phyloP scores from a whole-genome alignment of 1,140 invertebrate species.

The Bombus polaris region DNA sequence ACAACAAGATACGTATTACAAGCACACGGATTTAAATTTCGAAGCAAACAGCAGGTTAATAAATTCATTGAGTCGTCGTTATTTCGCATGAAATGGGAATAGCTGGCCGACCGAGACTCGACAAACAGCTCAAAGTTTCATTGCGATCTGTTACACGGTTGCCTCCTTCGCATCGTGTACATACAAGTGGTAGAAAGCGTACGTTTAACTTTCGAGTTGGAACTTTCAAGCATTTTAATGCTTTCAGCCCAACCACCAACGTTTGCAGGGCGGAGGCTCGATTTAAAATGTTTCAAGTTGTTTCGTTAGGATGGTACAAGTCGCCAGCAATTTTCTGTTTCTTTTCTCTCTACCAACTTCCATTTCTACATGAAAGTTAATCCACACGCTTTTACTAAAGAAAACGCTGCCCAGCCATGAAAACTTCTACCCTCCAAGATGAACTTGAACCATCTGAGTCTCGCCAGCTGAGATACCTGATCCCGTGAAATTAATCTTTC shows the following conservation, averaged over 20 bases:
- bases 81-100: background rate
- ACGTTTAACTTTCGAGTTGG: background rate
- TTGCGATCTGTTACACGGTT: background rate
- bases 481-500: constrained; percentile 27
- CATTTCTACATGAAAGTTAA: background rate
- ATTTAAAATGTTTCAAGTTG: constrained; percentile 27
- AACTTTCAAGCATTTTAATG: constrained; percentile 37
- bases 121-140: background rate
- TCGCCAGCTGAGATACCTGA: background rate
- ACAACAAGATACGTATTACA: too few species aligned
- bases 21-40: background rate
- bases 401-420: background rate
- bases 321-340: constrained; percentile 11
- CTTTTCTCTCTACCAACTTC: background rate
- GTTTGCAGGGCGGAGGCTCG: background rate
- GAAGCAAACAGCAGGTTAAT: background rate
- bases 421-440: constrained; percentile 7
- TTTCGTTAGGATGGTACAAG: constrained; percentile 18
- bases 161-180: background rate
- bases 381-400: background rate
- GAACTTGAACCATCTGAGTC: constrained; percentile 19
- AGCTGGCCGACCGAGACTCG: background rate
- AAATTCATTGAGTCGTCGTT: background rate
- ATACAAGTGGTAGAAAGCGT: background rate
- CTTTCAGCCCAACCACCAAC: background rate